Percentiles rank a stretch among this genome's conserved stretches.
These are phyloP conservation scores for Lasioglossum leucozonium DNA, from an alignment of 2,888 invertebrate species.

Conservation along the genomic window DNA sequence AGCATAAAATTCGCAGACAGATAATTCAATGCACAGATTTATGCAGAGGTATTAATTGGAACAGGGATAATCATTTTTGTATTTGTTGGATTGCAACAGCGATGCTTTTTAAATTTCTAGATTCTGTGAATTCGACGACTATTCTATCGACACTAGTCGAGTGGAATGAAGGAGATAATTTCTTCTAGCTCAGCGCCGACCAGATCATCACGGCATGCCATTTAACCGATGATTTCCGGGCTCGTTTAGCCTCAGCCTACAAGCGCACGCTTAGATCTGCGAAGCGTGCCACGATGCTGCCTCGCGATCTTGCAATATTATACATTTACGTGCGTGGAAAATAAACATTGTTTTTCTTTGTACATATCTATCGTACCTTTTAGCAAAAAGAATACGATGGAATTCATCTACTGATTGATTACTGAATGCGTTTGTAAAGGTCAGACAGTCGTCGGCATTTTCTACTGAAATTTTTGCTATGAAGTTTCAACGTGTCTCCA, in stretches of 20 bases:
- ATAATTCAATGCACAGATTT: no score
- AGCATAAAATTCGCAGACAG: no score
- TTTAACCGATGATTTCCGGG: constrained; percentile 47
- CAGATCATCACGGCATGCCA: constrained; percentile 30
- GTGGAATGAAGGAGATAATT: constrained; percentile 42
- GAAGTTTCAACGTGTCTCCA: neutral
- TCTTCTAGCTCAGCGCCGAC: constrained; percentile 20
- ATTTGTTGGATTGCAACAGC: neutral
- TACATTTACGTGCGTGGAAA: neutral
- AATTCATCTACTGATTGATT: neutral
- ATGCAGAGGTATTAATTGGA: no score
- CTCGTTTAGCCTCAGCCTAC: constrained; percentile 34
- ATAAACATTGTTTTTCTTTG: neutral
- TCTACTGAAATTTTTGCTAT: neutral
- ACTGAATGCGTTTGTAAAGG: neutral
- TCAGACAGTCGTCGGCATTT: neutral
- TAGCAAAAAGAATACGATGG: neutral
- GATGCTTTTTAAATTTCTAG: neutral
- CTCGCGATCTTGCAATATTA: neutral
- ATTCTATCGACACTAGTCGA: neutral
- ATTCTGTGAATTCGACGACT: neutral
- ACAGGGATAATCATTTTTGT: neutral
- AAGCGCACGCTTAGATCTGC: constrained; percentile 15
- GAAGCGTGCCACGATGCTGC: neutral
- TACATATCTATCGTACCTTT: neutral